A percentile compares a stretch with the other conserved stretches of the same genome.
phyloP scores from a whole-genome alignment of 1,140 invertebrate genomes.

The Rhyacophila brunnea region DNA sequence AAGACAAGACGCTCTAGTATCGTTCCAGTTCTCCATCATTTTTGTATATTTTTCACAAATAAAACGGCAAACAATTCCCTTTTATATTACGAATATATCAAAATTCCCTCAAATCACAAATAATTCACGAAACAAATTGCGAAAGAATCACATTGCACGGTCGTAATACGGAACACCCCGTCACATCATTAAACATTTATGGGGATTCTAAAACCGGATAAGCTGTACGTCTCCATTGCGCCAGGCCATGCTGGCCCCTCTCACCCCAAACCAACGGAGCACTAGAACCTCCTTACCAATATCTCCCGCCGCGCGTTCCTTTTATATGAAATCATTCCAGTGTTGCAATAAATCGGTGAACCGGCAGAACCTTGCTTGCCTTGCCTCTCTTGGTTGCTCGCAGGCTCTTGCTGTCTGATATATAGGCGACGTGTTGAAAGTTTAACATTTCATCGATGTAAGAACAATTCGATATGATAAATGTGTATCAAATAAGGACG shows the following conservation, averaged over 20 bases:
- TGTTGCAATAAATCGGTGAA: slow-evolving; percentile 33
- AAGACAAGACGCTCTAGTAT: neutral
- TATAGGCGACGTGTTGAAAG: no score
- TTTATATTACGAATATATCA: slow-evolving; percentile 19
- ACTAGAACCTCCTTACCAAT: neutral
- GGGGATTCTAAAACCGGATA: slow-evolving; percentile 32
- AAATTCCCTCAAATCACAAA: slow-evolving; percentile 28
- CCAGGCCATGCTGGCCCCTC: neutral
- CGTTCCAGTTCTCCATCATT: no score
- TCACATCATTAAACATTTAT: slow-evolving; percentile 36
- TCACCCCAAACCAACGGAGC: neutral
- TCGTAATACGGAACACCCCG: slow-evolving; percentile 33
- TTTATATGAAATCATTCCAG: slow-evolving; percentile 33
- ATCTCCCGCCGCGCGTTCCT: neutral
- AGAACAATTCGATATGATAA: no score
- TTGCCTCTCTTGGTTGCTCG: neutral
- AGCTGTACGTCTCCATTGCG: slow-evolving; percentile 18
- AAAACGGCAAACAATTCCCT: slow-evolving; percentile 25
- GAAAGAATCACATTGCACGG: slow-evolving; percentile 34
- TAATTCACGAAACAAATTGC: slow-evolving; percentile 37
- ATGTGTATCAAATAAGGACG: no score
- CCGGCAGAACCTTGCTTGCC: slow-evolving; percentile 15
- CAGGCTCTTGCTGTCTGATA: no score
- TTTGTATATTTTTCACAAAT: slow-evolving; percentile 3
- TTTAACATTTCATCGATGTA: no score